Base-by-base conservation (phyloP, 1,140 invertebrate genomes). In the Drosophila saltans region DNA sequence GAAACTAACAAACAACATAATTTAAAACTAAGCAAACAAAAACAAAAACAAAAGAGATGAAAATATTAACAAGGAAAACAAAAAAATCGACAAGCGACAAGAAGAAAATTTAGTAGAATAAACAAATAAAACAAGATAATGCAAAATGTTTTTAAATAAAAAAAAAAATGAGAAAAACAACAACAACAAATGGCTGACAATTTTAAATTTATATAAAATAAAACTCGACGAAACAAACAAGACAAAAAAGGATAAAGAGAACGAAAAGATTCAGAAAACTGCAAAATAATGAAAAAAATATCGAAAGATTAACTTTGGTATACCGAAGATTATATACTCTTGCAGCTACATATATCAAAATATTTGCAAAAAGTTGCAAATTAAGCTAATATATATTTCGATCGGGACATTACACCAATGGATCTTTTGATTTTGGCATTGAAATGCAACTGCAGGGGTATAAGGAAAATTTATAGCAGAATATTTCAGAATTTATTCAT, bases 141-240 rank as follows among this genome's bases (percentile, higher is more conserved):
- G 69, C 72, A 82, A 58, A 76, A 83, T 68, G 84, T 89, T 88
- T 88, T 86, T 86, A 88, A 60, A 64, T 9, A 60, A 69, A 77
- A 57, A 85, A 30, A 30, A 30, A 30, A 30, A 30, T 30, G 4
- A 30, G 4, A 0, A 30, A 2, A 30, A 30, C 28, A 30, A 30
- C 28, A 30, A 78, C 59, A 81, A 76, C 66, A 81, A 74, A 83
- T 80, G 83, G 83, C 84, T 89, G 83, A 88, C 80, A 88, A 83
- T 89, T 89, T 89, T 88, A 88, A 88, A 88, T 83, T 89, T 88
- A 88, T 83, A 89, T 68, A 82, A 76, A 58, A 67, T 24, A 60
- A 41, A 10, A 63, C 9, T 48, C 9, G 21, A 67, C 56, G 64
- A 56, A 40, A 30, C 60, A 78, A 65, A 43, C 26, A 66, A 78